Evolutionary conservation across 2,113 vertebrate species (phyloP).

Genomic region (Lanius collurio): DNA sequence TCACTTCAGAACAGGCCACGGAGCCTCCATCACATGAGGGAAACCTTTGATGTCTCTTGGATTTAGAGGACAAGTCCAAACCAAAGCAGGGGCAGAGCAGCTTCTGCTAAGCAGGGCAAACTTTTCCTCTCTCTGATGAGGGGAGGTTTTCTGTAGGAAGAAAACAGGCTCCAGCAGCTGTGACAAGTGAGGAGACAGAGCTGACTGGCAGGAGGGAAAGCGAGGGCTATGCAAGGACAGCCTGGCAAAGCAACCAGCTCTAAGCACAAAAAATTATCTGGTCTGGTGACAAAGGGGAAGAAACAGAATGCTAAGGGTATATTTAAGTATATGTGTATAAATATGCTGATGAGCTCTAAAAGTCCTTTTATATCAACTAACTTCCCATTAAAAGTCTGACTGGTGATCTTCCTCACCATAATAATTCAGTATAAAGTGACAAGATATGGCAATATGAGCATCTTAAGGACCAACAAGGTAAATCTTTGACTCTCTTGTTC

Average conservation of each 20-base stretch:
- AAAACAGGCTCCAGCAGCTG: neutral
- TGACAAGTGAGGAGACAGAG: neutral
- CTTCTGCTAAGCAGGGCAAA: neutral
- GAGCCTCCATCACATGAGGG: neutral
- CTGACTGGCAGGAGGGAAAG: neutral
- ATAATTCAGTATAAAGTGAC: neutral
- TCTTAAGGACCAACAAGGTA: neutral
- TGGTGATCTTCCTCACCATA: neutral
- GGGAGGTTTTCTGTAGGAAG: neutral
- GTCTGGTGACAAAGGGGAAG: neutral
- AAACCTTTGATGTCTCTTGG: slow-evolving; percentile 7
- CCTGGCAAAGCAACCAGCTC: neutral
- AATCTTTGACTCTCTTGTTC: neutral
- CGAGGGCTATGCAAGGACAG: neutral
- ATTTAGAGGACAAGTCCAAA: neutral
- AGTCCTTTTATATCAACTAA: neutral
- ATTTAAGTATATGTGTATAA: neutral
- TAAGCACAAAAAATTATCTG: neutral
- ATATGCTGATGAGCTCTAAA: neutral
- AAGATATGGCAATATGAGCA: neutral
- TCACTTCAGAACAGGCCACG: neutral
- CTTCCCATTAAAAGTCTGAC: neutral
- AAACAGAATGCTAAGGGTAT: neutral
- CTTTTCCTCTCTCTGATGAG: neutral
- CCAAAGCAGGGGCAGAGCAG: neutral